Base-by-base conservation (phyloP, 2,113 vertebrate species). In the Blennius ocellaris region DNA sequence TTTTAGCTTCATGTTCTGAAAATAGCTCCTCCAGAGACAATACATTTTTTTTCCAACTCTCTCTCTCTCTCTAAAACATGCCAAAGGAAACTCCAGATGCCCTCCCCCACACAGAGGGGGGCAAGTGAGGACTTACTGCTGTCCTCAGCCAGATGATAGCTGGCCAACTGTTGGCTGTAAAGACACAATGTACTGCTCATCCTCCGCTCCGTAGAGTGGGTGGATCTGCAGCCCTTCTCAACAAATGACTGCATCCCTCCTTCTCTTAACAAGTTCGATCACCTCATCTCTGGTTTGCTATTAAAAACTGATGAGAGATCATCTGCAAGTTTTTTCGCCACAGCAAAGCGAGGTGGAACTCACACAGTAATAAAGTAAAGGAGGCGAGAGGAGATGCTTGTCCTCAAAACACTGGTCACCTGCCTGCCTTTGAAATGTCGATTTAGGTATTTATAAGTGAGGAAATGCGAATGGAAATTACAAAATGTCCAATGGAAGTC, bases 161-260 rank as follows among this genome's bases (percentile, higher is more conserved):
- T 63, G 2, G 60, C 84, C 88, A 90, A 87, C 82, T 80, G 82
- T 82, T 90, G 83, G 79, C 87, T 82, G 80, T 82, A 84, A 89
- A 85, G 84, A 70, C 80, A 73, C 62, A 85, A 83, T 87, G 83
- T 75, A 83, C 80, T 84, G 69, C 68, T 84, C 80, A 66, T 80
- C 72, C 69, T 78, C 70, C 52, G 9, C 84, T 80, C 50, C 45
- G 77, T 12, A 6, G 67, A 85, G 84, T 83, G 80, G 80, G 82
- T 57, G 70, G 52, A 56, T 80, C 49, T 49, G 56, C 65, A 76
- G 51, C 48, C 70, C 50, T 14, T 30, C 11, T 21, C 39, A 53
- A 62, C 55, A 56, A 64, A 69, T 36, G 54, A 40, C 30, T 17
- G 55, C 64, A 43, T 12, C n/a, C 6, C n/a, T 49, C 68, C 16